Evolutionary conservation across 2,113 vertebrate genomes (phyloP), one percentile per base, ranked within the genome.

Genomic region (Nyctibius bracteatus): DNA sequence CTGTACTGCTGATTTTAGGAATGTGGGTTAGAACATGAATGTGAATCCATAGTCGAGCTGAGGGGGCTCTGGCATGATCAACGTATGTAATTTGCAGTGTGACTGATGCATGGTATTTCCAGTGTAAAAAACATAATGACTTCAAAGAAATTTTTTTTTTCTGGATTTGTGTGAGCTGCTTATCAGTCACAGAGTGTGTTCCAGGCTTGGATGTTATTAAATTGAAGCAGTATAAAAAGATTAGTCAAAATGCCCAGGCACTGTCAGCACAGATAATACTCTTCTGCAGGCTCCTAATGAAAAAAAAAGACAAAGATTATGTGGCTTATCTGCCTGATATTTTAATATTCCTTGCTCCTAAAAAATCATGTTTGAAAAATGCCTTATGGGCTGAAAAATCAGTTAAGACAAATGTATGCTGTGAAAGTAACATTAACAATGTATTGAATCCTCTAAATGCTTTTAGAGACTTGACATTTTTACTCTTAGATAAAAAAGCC

Each of bases 191-290:
- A 37, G 66, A 80, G 21, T 77, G 24, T 79, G n/a, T 94, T 96
- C 67, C 61, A 86, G 61, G 74, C 57, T 81, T 96, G 72, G 43
- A 77, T 93, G 33, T 95, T 94, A 96, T 92, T 97, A 89, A 96
- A 86, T 65, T 92, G 92, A 87, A 93, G 77, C 77, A 86, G 88
- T 96, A 51, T 94, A 90, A 95, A 97, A 97, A 96, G 63, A 97
- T 96, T 90, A 95, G 92, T 97, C 70, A 88, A 87, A 87, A 94
- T 94, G 80, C 72, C 57, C 46, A 86, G 86, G 86, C 52, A 70
- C 78, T 96, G 86, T 91, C 84, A 94, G 35, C 59, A 43, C 35
- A 88, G 77, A 93, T 95, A 95, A 96, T 94, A 68, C 67, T 95
- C 27, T 94, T 96, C 85, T 94, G 52, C 78, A 94, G 85, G 49